Base-by-base conservation (phyloP, 1,140 invertebrate species). In the Meteorus sp. region DNA sequence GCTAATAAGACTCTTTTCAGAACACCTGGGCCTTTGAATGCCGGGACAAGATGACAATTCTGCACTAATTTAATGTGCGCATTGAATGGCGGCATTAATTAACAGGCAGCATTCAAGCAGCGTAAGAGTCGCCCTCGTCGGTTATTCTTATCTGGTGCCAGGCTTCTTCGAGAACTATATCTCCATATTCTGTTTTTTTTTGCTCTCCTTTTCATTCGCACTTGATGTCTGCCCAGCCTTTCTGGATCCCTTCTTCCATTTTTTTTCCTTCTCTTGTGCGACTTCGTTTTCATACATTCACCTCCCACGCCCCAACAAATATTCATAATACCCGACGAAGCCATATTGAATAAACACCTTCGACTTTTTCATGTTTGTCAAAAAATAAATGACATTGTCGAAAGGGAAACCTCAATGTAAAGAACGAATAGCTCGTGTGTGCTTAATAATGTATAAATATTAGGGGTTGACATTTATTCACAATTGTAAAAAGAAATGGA, bases 1-100 rank as follows among this genome's bases (percentile, higher is more conserved):
- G 65, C 65, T 67, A 66, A 68, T 67, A 68, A 67, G 65, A 68
- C 45, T 63, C 67, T 67, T 68, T 68, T 68, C 65, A 68, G 35
- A 37, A 58, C 63, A 63, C 48, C 67, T 63, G 61, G 35, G 54
- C 62, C 59, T 65, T 56, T 60, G 37, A 64, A 64, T 65, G 51
- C 41, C n/a, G 41, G 48, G 45, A 31, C 56, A 52, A 29, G 29
- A 54, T 52, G 39, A 66, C 67, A 67, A 67, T 69, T 63, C 60
- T 51, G 62, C 56, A 62, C 61, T 61, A 66, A 69, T 69, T 69
- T 69, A 66, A 69, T 69, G 60, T 59, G 58, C 61, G 41, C 45
- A 41, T 29, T 64, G 67, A 69, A 69, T 69, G 66, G 58, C 48
- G 55, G 63, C 61, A 68, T 69, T 69, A 69, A 69, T 69, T 69